Evolutionary conservation across 2,113 vertebrate species (phyloP), one percentile per base, ranked within the genome.

Genomic region (Chlorodrepanis virens): DNA sequence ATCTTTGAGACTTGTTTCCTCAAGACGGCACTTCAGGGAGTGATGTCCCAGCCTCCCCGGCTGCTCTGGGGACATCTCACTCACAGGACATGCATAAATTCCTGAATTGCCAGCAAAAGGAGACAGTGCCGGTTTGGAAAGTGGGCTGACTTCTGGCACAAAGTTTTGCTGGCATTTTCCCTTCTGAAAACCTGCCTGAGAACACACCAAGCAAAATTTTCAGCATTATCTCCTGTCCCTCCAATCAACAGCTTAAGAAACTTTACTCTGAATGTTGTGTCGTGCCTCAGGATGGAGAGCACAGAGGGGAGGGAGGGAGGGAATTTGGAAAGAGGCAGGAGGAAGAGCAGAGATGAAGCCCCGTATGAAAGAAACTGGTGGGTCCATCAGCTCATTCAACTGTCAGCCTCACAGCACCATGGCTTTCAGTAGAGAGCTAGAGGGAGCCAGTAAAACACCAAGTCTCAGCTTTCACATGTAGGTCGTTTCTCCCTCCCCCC

Each of bases 261-360:
- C 39, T 15, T 54, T 37, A 12, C 27, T 57, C 33, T 47, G 52
- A 14, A n/a, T 0, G 0, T 40, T 44, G 14, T 1, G 0, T 69
- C 10, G 37, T 23, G 20, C 33, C 25, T 4, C 29, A 16, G 70
- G 40, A 28, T 27, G 8, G 50, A 50, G 35, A 31, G 12, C 39
- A 27, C 27, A 37, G 39, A 31, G 21, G 22, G 31, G 17, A 11
- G 49, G 64, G 44, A 88, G 44, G 68, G 53, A 86, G 68, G 45
- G 78, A 14, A 22, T 78, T 50, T 45, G 63, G 39, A 31, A 76
- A 35, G n/a, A 35, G 5, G 22, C 63, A 69, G 53, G 40, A 69
- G 35, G 40, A 60, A 56, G 10, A 64, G 19, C 29, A 47, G 37
- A 40, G n/a, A 20, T 44, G 23, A 74, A 72, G 29, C 18, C 18